A percentile compares a stretch with the other conserved stretches of the same genome.
phyloP scores from a whole-genome alignment of 2,113 vertebrate genomes.

The Elgaria multicarinata region DNA sequence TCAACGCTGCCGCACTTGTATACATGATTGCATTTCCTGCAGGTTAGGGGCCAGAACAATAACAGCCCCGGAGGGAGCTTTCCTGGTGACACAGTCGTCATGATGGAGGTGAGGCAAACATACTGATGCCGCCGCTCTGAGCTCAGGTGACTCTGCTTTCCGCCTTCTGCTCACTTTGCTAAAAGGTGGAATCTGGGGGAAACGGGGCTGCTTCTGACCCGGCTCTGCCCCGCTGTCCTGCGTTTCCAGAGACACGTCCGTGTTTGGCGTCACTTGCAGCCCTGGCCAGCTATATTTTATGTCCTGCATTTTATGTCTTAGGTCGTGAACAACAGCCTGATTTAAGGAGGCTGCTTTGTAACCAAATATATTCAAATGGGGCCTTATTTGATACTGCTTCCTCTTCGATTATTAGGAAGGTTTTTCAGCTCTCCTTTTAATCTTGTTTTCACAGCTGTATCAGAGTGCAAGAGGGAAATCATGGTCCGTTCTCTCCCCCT shows the following conservation, averaged over 20 bases:
- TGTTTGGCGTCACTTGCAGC: not conserved
- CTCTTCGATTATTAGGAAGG: not conserved
- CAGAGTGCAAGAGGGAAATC: not conserved
- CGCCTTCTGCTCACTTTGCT: not conserved
- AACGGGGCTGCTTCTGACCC: fast-evolving
- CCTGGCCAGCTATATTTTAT: not conserved
- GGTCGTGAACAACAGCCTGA: not conserved
- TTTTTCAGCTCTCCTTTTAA: not conserved
- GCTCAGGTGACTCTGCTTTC: fast-evolving
- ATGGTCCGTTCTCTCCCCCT: not conserved
- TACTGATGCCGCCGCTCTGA: fast-evolving
- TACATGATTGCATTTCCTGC: fast-evolving
- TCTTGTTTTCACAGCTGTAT: conserved; percentile 6
- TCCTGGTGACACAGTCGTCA: not conserved
- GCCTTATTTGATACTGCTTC: not conserved
- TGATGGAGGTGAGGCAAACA: not conserved
- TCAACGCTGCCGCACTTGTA: not conserved
- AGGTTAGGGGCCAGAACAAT: not conserved
- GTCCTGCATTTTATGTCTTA: not conserved
- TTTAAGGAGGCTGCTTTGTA: fast-evolving
- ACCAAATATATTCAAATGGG: not conserved
- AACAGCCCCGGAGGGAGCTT: not conserved
- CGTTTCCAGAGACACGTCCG: not conserved
- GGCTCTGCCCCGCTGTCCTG: fast-evolving
- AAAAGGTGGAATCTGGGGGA: not conserved